Percentiles rank a stretch among this genome's conserved stretches.
These are phyloP conservation scores for Pheosia gnoma DNA, from an alignment of 2,888 invertebrate genomes.

Conservation along the genomic window DNA sequence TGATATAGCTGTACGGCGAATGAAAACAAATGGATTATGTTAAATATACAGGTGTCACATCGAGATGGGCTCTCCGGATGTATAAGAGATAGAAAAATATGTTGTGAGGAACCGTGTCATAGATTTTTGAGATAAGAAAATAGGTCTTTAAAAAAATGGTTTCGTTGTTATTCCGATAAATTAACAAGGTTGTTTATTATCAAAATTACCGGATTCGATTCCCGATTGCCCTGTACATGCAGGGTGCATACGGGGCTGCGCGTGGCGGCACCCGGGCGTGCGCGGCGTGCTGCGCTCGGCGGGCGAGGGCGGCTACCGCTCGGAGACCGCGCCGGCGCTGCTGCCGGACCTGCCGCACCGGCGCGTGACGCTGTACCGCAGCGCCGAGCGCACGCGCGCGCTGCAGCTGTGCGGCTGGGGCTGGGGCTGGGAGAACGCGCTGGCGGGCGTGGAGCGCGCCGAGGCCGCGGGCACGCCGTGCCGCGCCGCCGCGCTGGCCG, in stretches of 20 bases:
- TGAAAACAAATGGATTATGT: no score
- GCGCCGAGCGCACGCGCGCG: slow-evolving; percentile 90
- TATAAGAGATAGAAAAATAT: no score
- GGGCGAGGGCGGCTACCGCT: slow-evolving; percentile 80
- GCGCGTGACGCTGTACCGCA: slow-evolving; percentile 39
- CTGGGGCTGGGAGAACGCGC: slow-evolving; percentile 88
- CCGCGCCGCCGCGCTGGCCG: slow-evolving; percentile 95
- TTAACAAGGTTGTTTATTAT: no score
- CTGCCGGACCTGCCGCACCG: neutral
- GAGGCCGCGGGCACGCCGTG: slow-evolving; percentile 88
- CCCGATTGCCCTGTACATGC: neutral
- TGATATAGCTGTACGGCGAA: no score
- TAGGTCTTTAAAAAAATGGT: no score
- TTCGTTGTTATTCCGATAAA: no score
- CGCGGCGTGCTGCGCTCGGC: slow-evolving; percentile 80
- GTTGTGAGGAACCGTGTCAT: no score
- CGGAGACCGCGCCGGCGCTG: slow-evolving; percentile 49
- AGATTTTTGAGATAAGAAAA: no score
- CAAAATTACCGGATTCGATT: no score
- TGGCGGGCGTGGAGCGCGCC: slow-evolving; percentile 82
- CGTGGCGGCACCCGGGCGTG: slow-evolving; percentile 86
- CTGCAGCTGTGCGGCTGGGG: slow-evolving; percentile 96
- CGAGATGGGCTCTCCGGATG: no score
- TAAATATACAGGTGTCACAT: no score
- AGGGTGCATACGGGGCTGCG: slow-evolving; percentile 82